These are phyloP conservation scores for Papilio xuthus DNA, from an alignment of 1,140 invertebrate species.

Conservation along the genomic window DNA sequence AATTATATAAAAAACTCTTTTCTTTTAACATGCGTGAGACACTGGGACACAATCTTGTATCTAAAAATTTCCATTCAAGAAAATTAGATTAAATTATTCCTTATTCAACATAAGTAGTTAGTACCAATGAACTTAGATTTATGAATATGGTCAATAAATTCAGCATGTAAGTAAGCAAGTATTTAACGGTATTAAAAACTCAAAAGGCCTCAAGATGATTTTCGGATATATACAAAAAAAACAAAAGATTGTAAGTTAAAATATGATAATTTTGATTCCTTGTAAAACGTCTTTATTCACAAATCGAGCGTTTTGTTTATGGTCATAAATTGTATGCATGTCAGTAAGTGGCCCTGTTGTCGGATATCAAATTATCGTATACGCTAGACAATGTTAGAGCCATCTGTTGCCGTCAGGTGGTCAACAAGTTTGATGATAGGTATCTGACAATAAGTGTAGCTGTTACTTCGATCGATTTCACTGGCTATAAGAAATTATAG, in stretches of 20 bases:
- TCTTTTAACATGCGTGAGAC: neutral
- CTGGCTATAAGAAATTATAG: too few species aligned
- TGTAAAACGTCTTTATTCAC: neutral
- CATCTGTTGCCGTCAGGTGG: conserved; percentile 8
- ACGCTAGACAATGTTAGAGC: neutral
- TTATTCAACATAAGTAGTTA: neutral
- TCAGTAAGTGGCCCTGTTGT: neutral
- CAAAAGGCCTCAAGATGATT: too few species aligned
- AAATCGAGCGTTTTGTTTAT: neutral
- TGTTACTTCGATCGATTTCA: neutral
- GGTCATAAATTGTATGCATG: neutral
- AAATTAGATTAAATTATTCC: neutral
- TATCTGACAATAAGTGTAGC: neutral
- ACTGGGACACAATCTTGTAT: neutral
- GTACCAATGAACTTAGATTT: too few species aligned
- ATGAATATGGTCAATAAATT: too few species aligned
- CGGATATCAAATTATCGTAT: conserved; percentile 10
- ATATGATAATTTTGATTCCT: too few species aligned
- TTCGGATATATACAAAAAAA: too few species aligned
- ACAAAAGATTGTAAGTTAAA: too few species aligned
- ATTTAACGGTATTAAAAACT: too few species aligned
- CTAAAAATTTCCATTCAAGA: neutral
- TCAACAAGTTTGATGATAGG: neutral
- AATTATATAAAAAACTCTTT: conserved; percentile 20
- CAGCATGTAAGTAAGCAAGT: too few species aligned